Evolutionary conservation across 1,140 invertebrate genomes (phyloP), one percentile per base, ranked within the genome.

Genomic region (Holotrichia oblita): DNA sequence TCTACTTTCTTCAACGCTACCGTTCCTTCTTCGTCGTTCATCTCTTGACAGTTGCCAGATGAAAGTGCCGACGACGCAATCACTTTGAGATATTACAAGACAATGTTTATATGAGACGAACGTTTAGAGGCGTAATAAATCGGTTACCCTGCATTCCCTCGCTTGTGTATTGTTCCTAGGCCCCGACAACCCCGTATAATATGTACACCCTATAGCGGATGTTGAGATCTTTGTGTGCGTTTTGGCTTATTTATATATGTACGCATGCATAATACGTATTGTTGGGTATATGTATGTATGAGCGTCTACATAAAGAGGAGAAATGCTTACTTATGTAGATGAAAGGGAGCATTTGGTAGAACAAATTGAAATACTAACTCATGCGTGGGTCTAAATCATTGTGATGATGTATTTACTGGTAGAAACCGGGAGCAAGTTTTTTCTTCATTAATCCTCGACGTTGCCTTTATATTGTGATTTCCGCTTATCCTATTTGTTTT

Each of bases 311-410:
- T 48, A 17, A 48, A 48, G 44, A 48, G 44, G 44, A 2, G 44
- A 48, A 48, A 14, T 48, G 44, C 44, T 48, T 48, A 48, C 44
- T 48, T 48, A 48, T 48, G 44, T 48, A 48, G 44, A 48, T 48
- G 44, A 48, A 48, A 48, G 44, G 44, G 44, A 48, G 44, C 44
- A 48, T 48, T 48, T 48, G 44, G 44, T 6, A 17, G 44, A 48
- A 48, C 44, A 48, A 48, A 48, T 48, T 48, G 44, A 48, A 48
- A 48, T 48, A 48, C 44, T 48, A 48, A 48, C 44, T 48, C 44
- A 48, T 17, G 44, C 10, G n/a, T 48, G 44, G 44, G n/a, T 17
- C 44, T 48, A 48, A 48, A 48, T 48, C 44, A 48, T 48, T 48
- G 44, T 17, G 44, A 48, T 17, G 44, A 48, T 48, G 44, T 48